Evolutionary conservation across 1,140 invertebrate species (phyloP), one percentile per base, ranked within the genome.

Genomic region (Atopsyche davidsoni): DNA sequence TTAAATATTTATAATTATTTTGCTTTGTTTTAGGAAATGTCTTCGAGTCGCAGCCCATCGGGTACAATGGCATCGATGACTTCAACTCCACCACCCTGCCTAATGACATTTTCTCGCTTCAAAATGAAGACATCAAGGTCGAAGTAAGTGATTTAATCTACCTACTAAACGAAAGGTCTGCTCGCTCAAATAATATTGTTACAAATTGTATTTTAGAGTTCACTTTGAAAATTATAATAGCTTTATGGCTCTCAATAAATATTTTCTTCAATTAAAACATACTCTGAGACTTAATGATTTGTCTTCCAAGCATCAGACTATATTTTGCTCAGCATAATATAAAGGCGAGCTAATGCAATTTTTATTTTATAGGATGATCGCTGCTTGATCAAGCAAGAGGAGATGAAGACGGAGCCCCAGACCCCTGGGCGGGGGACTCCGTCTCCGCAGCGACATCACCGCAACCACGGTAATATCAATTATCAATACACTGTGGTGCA

Each of bases 361-460:
- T 18, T 13, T 32, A 13, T 23, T 21, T 17, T 46, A 7, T 17
- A 57, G 50, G 50, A 53, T 25, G 14, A 42, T 18, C 31, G 38
- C 19, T 24, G 13, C 13, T 14, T 21, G 4, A 53, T 57, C n/a
- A 57, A 57, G 32, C 45, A 53, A 22, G 50, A 57, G 44, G 55
- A 57, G 32, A 21, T 57, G 23, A 41, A 49, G 24, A 14, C 46
- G 9, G 55, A 53, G 22, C 40, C 54, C 1, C 42, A 35, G 1
- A 19, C 25, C 9, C 21, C 39, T 9, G 49, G 21, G 34, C 22
- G 46, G 35, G 38, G 18, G 4, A 47, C 45, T 23, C 49, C 49
- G n/a, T 51, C 53, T 6, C 47, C 48, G 6, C 47, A 35, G 6
- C 25, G 24, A 6, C 6, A 28, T 28, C 24, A 28, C 24, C 6